Base-by-base conservation (phyloP, 2,797 vertebrate species). In the Hoplostethus atlanticus region DNA sequence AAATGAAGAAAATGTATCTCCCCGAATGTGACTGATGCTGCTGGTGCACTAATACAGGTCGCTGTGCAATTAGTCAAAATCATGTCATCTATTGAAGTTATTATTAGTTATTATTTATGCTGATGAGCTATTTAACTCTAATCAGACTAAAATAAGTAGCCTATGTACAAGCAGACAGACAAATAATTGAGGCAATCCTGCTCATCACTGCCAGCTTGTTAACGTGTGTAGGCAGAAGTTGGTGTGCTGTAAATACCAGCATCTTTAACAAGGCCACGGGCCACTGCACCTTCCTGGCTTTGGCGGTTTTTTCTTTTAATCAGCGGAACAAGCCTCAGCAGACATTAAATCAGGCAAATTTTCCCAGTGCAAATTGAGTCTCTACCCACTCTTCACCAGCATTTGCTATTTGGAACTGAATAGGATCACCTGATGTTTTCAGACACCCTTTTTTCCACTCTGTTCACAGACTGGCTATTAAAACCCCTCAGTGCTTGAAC, bases 221-320 rank as follows among this genome's bases (percentile, higher is more conserved):
- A 80, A 86, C 84, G 77, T 76, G 76, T 16, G 42, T 71, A 84
- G 68, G 77, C 72, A 50, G 83, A 83, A 69, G 66, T 74, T 73
- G 66, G 72, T 72, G 28, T 54, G 68, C 79, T 89, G 86, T 88
- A 87, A 92, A 91, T 89, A 84, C 51, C 68, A 31, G 21, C 64
- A 69, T 81, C 65, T 77, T 72, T 89, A 88, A 83, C 56, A 40
- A 60, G 34, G 56, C 67, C 44, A 38, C 80, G 69, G 82, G 64
- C 75, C 48, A 54, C 47, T 63, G 84, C 74, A 76, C 76, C 80
- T 84, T 83, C 60, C 56, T 69, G 65, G 47, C 73, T 77, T 76
- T 77, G 55, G 31, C 1, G 36, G 36, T 75, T 71, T 44, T 34
- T 50, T 30, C 56, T 62, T 72, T 68, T 85, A 83, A 90, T 91